A percentile compares a stretch with the other conserved stretches of the same genome.
Evolutionary conservation across 2,113 vertebrate genomes (phyloP).

Genomic region (Numida meleagris): DNA sequence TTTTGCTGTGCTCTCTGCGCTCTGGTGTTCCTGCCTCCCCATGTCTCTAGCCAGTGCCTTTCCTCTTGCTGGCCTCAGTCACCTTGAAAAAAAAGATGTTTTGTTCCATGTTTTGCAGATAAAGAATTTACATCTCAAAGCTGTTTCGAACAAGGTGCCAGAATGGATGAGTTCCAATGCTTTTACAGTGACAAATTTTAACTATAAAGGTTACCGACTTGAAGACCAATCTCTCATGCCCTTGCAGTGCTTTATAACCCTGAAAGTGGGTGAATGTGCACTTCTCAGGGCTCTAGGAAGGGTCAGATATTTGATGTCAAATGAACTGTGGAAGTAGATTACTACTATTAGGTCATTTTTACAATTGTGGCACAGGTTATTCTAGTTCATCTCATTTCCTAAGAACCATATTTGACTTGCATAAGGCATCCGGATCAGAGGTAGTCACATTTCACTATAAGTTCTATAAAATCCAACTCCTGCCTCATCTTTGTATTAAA

Average conservation of each 20-base stretch:
- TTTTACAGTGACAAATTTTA: neutral
- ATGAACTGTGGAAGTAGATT: neutral
- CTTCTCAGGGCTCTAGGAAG: neutral
- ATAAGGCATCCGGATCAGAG: neutral
- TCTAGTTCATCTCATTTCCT: neutral
- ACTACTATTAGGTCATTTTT: neutral
- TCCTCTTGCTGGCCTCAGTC: neutral
- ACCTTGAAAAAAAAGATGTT: neutral
- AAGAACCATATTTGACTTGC: neutral
- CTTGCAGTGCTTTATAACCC: neutral
- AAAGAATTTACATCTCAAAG: neutral
- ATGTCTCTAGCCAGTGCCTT: neutral
- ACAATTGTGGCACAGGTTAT: neutral
- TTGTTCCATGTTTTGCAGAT: neutral
- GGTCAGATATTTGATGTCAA: neutral
- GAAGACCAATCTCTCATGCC: neutral
- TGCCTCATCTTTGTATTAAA: neutral
- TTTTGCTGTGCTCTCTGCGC: neutral
- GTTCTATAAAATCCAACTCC: neutral
- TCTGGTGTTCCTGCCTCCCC: neutral
- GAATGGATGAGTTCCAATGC: neutral
- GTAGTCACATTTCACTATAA: neutral
- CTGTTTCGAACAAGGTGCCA: neutral
- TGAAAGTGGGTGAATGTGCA: neutral
- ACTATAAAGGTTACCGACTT: neutral